Conservation (phyloP, 2,113 vertebrate genomes). For the Anhinga anhinga region DNA sequence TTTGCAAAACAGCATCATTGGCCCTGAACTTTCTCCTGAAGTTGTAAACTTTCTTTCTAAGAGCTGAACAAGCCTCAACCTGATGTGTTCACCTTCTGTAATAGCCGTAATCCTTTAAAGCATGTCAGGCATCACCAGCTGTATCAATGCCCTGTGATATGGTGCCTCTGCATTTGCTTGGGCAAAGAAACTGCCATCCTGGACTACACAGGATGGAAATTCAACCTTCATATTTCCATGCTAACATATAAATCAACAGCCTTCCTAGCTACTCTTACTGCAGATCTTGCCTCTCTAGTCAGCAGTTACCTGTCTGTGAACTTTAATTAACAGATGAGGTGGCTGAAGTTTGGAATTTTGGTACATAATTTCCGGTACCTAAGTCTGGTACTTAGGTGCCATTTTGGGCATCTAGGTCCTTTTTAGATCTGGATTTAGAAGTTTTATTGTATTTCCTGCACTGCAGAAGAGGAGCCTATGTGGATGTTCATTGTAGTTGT, state of each 20-base stretch:
- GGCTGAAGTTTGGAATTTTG: not conserved
- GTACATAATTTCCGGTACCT: not conserved
- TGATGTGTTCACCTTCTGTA: fast-evolving
- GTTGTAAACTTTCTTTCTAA: not conserved
- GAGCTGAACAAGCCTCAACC: not conserved
- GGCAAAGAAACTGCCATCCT: not conserved
- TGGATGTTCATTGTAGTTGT: not conserved
- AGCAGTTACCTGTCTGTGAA: not conserved
- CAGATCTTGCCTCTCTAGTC: not conserved
- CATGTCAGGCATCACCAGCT: not conserved
- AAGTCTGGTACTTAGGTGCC: not conserved
- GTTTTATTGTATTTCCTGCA: not conserved
- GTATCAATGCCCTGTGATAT: no score
- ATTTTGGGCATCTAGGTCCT: not conserved
- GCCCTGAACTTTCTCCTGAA: not conserved
- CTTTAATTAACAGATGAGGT: not conserved
- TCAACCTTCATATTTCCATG: not conserved
- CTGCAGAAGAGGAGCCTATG: not conserved
- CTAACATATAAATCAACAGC: not conserved
- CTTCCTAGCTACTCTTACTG: not conserved
- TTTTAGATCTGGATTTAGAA: not conserved
- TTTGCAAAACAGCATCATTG: not conserved
- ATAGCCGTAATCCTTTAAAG: not conserved
- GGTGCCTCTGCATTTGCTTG: not conserved
- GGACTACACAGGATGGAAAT: not conserved